phyloP scores from a whole-genome alignment of 2,888 invertebrate genomes.

The Hymenopus coronatus region DNA sequence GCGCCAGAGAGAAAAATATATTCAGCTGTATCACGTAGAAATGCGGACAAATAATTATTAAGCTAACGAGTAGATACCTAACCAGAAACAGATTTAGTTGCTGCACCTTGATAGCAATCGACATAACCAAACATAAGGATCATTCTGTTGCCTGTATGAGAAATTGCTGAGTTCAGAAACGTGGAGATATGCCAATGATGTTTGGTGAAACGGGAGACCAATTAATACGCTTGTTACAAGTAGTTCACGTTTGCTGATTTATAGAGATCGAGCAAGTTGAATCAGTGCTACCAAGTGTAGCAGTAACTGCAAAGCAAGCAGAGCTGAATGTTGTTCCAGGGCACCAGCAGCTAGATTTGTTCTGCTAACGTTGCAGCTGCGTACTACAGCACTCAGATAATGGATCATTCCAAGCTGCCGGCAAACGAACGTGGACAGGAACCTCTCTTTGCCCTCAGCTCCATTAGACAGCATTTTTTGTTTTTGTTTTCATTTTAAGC shows the following conservation, averaged over 20 bases:
- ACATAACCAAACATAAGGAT: too few species aligned
- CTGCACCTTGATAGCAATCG: too few species aligned
- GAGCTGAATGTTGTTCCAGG: neutral
- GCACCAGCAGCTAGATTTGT: neutral
- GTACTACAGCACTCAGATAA: neutral
- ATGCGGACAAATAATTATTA: too few species aligned
- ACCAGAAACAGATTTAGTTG: too few species aligned
- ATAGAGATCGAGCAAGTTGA: neutral
- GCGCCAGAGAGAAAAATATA: too few species aligned
- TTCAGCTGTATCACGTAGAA: too few species aligned
- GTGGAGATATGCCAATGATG: neutral
- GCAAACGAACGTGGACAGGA: neutral
- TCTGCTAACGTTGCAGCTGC: neutral
- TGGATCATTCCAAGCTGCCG: neutral
- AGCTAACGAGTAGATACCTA: too few species aligned
- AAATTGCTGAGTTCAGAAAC: too few species aligned
- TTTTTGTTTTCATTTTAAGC: neutral
- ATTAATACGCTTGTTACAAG: neutral
- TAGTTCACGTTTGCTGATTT: neutral
- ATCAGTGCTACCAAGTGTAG: neutral
- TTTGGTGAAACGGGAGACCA: neutral
- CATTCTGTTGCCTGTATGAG: too few species aligned
- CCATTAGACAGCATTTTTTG: neutral
- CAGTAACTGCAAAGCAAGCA: neutral
- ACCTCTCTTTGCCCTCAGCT: neutral